A percentile compares a stretch with the other conserved stretches of the same genome.
Conservation (phyloP, 2,888 invertebrate species). For the Apamea anceps region DNA sequence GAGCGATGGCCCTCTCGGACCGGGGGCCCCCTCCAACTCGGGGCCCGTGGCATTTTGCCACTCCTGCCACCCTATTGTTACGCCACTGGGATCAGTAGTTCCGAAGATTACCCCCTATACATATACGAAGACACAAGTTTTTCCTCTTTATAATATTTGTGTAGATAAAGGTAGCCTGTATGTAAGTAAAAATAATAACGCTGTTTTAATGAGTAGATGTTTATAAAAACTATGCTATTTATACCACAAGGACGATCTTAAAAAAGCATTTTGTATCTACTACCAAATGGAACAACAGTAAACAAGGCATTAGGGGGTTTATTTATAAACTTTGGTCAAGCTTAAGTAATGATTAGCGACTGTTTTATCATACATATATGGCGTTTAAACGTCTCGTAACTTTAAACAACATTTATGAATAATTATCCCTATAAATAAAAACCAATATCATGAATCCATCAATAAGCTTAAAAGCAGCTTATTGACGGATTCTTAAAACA, state of each 20-base stretch:
- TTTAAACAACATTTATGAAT: background rate
- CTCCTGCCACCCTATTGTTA: too few species aligned
- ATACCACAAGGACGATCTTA: background rate
- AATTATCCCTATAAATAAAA: background rate
- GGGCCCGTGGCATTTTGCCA: too few species aligned
- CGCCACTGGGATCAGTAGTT: too few species aligned
- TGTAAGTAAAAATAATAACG: background rate
- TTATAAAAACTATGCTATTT: background rate
- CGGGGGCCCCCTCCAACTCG: too few species aligned
- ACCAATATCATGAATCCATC: background rate
- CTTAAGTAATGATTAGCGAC: background rate
- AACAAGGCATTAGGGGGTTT: background rate
- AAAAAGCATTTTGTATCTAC: background rate
- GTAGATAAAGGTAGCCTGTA: background rate
- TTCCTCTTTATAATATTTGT: background rate
- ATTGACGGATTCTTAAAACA: background rate
- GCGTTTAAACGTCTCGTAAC: background rate
- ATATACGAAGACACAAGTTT: too few species aligned
- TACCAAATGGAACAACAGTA: background rate
- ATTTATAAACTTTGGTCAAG: too few species aligned
- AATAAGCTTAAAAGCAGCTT: background rate
- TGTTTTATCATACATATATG: background rate
- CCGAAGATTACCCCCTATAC: background rate
- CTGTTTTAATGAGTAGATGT: background rate
- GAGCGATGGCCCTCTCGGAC: too few species aligned